A percentile compares a stretch with the other conserved stretches of the same genome.
phyloP scores from a whole-genome alignment of 2,113 vertebrate species.

The Pycnonotus jocosus region DNA sequence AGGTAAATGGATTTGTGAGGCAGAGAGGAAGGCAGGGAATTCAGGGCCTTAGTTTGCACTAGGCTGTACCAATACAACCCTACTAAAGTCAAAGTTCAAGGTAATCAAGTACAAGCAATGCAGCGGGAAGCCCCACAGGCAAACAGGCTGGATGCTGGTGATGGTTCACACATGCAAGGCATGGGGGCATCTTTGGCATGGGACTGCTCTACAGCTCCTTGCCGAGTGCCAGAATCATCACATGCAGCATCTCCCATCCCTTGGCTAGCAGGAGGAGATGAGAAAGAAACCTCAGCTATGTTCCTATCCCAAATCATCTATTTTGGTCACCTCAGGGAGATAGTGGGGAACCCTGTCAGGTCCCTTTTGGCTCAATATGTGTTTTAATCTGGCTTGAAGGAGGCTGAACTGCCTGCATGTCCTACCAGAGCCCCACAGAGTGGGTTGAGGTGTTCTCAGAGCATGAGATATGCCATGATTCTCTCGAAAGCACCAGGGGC shows the following conservation, averaged over 20 bases:
- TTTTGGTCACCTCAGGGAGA: not conserved
- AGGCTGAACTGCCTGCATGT: not conserved
- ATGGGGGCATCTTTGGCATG: not conserved
- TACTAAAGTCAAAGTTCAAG: not conserved
- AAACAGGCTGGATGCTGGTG: not conserved
- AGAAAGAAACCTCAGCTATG: not conserved
- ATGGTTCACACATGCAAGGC: not conserved
- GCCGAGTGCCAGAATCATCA: not conserved
- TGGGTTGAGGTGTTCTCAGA: not conserved
- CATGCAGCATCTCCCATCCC: not conserved
- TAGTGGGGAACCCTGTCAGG: not conserved
- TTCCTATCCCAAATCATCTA: not conserved
- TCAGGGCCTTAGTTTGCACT: not conserved
- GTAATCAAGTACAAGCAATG: not conserved
- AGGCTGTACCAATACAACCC: not conserved
- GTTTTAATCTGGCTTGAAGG: not conserved
- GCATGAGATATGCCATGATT: not conserved
- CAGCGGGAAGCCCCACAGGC: not conserved
- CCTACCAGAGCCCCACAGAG: not conserved
- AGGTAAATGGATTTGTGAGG: not conserved
- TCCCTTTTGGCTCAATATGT: not conserved
- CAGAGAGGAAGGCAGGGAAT: not conserved
- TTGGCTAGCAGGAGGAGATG: not conserved
- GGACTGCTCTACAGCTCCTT: not conserved
- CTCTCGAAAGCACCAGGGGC: not conserved